Evolutionary conservation across 1,140 invertebrate species (phyloP), one percentile per base, ranked within the genome.

Genomic region (Harlomillsia oculata): DNA sequence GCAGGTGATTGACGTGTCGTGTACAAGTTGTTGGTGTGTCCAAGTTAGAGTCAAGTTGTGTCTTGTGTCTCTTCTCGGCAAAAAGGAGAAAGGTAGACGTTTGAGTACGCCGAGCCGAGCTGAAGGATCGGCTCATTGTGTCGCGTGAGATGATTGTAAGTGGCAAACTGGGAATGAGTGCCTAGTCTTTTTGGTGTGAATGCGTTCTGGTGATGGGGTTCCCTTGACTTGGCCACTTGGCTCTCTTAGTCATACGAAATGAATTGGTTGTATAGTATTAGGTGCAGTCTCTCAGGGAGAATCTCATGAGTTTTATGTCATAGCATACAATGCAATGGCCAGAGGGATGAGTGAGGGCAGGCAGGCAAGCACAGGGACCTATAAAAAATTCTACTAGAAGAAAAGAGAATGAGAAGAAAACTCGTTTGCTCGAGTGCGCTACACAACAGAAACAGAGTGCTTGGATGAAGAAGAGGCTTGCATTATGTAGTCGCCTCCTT

Each of bases 371-470:
- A n/a, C n/a, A n/a, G n/a, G n/a, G n/a, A n/a, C 45, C 36, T 34
- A 34, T 56, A 56, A 48, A 56, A 56, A 46, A 56, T 48, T 45
- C 44, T 43, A 56, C 53, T 56, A 56, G 30, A 56, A 32, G n/a
- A n/a, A n/a, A n/a, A n/a, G n/a, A n/a, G n/a, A n/a, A n/a, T n/a
- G n/a, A n/a, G n/a, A n/a, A n/a, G 44, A 48, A 56, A 56, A 56
- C 53, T 56, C 53, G 53, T 56, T 56, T 56, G 26, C 37, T 52
- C 32, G 39, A 29, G 21, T n/a, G n/a, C n/a, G n/a, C n/a, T n/a
- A n/a, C n/a, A n/a, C n/a, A n/a, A n/a, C n/a, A n/a, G n/a, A n/a
- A n/a, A n/a, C n/a, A n/a, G n/a, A n/a, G n/a, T n/a, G n/a, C n/a
- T n/a, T n/a, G n/a, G n/a, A n/a, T n/a, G n/a, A n/a, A n/a, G n/a